Percentiles rank a stretch among this genome's conserved stretches.
phyloP scores from a whole-genome alignment of 53 echinoderm and acorn worm genomes.

The Holothuria scabra region DNA sequence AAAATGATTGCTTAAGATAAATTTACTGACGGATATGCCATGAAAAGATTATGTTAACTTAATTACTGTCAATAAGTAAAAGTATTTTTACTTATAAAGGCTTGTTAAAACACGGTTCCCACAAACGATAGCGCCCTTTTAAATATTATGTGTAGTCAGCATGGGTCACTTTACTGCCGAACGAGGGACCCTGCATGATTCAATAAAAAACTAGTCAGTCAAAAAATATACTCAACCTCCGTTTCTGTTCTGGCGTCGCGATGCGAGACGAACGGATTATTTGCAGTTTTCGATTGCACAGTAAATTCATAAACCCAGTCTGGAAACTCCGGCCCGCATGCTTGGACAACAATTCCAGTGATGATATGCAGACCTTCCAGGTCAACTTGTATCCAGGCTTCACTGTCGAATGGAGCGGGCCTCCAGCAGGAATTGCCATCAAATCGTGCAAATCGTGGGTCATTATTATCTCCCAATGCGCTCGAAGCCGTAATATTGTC shows the following conservation, averaged over 20 bases:
- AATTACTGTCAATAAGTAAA: too few relatives aligned
- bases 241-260: not conserved
- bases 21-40: too few relatives aligned
- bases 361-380: conserved; percentile 11
- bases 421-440: conserved; percentile 23
- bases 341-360: conserved; percentile 29
- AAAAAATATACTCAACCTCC: not conserved
- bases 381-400: conserved; percentile 36
- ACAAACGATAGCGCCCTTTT: too few relatives aligned
- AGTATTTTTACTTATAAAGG: too few relatives aligned
- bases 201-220: too few relatives aligned
- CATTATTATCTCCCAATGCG: not conserved
- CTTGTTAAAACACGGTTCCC: too few relatives aligned
- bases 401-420: not conserved
- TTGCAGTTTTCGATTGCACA: conserved; percentile 25
- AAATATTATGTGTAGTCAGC: too few relatives aligned
- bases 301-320: conserved; percentile 8
- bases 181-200: too few relatives aligned
- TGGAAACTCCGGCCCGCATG: not conserved
- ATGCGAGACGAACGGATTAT: conserved; percentile 9
- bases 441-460: conserved; percentile 13
- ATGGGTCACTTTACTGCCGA: too few relatives aligned
- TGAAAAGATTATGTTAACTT: too few relatives aligned
- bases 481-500: conserved; percentile 20
- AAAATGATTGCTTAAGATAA: too few relatives aligned